phyloP scores from a whole-genome alignment of 2,797 vertebrate genomes.

The Thripadectes ignobilis region DNA sequence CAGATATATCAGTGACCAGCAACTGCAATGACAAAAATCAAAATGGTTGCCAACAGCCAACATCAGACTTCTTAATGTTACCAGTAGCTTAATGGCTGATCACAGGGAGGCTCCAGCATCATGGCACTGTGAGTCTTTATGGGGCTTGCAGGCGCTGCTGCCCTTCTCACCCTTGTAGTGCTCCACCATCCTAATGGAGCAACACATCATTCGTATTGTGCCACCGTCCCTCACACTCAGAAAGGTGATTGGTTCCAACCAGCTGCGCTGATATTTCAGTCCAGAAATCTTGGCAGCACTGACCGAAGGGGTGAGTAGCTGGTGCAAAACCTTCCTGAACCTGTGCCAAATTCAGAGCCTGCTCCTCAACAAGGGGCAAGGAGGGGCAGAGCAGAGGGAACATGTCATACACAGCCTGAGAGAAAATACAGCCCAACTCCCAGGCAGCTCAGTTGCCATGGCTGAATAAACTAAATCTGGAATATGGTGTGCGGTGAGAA shows the following conservation, averaged over 20 bases:
- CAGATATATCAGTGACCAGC: neutral
- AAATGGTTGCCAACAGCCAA: neutral
- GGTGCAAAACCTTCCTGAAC: neutral
- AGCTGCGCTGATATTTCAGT: neutral
- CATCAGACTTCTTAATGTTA: neutral
- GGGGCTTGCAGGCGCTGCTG: neutral
- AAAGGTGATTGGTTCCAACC: neutral
- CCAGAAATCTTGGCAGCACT: neutral
- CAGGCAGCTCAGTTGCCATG: conserved; percentile 26
- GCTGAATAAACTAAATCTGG: conserved; percentile 33
- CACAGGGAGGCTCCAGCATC: neutral
- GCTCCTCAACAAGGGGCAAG: neutral
- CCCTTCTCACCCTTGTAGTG: neutral
- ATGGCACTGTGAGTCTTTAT: neutral
- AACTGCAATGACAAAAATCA: neutral
- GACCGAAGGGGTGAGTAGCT: neutral
- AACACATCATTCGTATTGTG: neutral
- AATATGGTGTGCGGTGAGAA: neutral
- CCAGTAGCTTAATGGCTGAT: neutral
- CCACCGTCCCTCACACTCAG: rapidly evolving
- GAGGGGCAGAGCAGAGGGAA: neutral
- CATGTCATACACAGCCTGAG: neutral
- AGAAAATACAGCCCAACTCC: neutral
- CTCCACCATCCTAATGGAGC: rapidly evolving
- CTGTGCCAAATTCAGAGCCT: neutral